Evolutionary conservation across 2,888 invertebrate genomes (phyloP).

Genomic region (Rhogogaster chlorosoma): DNA sequence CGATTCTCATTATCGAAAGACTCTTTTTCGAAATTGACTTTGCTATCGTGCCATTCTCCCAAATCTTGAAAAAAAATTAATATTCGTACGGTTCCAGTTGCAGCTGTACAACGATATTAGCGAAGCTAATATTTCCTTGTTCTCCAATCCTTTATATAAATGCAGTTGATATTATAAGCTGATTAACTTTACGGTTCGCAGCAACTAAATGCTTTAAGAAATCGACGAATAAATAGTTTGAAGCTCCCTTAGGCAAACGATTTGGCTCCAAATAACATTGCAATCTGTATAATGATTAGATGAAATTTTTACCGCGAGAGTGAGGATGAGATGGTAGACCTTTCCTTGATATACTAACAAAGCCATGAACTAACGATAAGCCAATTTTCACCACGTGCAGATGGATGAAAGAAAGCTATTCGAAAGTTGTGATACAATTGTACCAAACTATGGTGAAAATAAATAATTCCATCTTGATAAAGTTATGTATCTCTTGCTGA

Average conservation of each 20-base stretch:
- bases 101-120: too few species aligned
- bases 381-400: background rate
- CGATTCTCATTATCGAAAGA: background rate
- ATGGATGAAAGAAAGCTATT: background rate
- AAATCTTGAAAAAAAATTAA: background rate
- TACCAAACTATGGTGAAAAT: too few species aligned
- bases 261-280: too few species aligned
- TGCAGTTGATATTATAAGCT: too few species aligned
- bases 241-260: too few species aligned
- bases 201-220: too few species aligned
- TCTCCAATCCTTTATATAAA: too few species aligned
- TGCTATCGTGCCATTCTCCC: background rate
- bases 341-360: background rate
- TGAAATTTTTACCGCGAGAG: background rate
- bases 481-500: too few species aligned
- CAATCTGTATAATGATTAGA: too few species aligned
- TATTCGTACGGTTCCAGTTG: background rate
- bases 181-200: too few species aligned
- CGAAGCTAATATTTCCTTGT: too few species aligned
- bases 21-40: background rate
- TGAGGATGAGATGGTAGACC: background rate
- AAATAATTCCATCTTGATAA: too few species aligned
- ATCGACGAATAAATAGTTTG: background rate
- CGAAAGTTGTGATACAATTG: background rate
- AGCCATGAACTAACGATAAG: background rate